Conservation (phyloP, 2,797 vertebrate species). For the Acropternis orthonyx region DNA sequence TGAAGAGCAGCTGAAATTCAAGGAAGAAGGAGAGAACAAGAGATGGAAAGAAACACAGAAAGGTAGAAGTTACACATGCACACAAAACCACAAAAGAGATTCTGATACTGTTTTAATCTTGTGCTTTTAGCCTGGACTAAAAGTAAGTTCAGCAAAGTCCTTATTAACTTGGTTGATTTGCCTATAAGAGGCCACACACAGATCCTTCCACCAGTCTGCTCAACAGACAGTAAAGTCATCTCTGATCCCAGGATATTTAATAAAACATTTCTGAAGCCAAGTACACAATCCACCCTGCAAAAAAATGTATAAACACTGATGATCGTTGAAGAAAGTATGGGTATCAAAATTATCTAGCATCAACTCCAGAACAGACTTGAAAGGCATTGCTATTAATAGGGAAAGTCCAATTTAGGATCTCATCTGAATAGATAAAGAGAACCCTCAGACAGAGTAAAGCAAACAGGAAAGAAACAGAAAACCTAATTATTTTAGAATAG, state of each 20-base stretch:
- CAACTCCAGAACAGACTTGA: not conserved
- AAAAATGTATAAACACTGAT: constrained; percentile 27
- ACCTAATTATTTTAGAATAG: not conserved
- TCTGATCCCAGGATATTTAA: constrained; percentile 27
- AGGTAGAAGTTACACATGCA: not conserved
- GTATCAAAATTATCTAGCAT: not conserved
- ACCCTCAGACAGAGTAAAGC: not conserved
- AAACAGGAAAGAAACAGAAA: not conserved
- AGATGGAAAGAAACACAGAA: not conserved
- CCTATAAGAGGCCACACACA: not conserved
- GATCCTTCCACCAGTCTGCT: not conserved
- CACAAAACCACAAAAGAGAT: not conserved
- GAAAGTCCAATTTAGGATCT: not conserved
- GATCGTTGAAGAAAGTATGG: not conserved
- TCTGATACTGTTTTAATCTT: not conserved
- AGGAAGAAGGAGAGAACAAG: not conserved
- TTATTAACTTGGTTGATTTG: not conserved
- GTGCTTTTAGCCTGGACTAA: not conserved
- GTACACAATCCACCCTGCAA: not conserved
- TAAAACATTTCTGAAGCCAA: constrained; percentile 42
- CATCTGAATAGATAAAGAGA: not conserved
- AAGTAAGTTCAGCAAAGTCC: not conserved
- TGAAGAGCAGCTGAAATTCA: not conserved
- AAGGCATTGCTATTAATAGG: not conserved
- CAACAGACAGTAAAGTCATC: constrained; percentile 3